phyloP scores from a whole-genome alignment of 2,113 vertebrate species.

The Rhodinocichla rosea region DNA sequence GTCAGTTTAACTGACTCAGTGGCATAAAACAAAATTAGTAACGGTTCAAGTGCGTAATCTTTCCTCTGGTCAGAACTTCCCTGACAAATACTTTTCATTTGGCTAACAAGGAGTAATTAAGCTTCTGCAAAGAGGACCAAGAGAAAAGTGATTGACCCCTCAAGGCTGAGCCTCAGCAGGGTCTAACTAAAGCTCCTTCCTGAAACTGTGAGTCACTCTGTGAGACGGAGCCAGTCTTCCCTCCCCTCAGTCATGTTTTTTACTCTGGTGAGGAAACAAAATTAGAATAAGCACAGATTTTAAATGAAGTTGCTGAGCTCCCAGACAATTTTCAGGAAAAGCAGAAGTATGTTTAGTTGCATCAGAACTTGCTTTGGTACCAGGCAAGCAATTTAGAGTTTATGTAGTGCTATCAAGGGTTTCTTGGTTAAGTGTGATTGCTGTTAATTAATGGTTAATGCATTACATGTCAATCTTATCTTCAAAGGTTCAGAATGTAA shows the following conservation, averaged over 20 bases:
- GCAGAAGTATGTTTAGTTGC: background rate
- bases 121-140: background rate
- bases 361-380: background rate
- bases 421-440: background rate
- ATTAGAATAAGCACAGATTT: background rate
- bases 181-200: slow-evolving; percentile 35
- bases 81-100: slow-evolving; percentile 26
- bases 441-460: background rate
- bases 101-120: slow-evolving; percentile 45
- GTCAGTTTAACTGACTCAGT: slow-evolving; percentile 3
- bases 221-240: slow-evolving; percentile 5
- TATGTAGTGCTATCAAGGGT: background rate
- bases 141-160: slow-evolving; percentile 4
- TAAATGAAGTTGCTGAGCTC: background rate
- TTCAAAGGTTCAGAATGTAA: background rate
- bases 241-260: background rate
- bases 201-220: background rate
- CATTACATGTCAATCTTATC: background rate
- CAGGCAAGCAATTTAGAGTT: background rate
- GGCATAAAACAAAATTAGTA: slow-evolving; percentile 37
- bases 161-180: background rate
- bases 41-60: slow-evolving; percentile 5
- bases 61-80: background rate
- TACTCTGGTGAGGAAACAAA: background rate
- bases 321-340: background rate